Conservation (phyloP, 1,140 invertebrate genomes). For the Drosophila fuyamai region DNA sequence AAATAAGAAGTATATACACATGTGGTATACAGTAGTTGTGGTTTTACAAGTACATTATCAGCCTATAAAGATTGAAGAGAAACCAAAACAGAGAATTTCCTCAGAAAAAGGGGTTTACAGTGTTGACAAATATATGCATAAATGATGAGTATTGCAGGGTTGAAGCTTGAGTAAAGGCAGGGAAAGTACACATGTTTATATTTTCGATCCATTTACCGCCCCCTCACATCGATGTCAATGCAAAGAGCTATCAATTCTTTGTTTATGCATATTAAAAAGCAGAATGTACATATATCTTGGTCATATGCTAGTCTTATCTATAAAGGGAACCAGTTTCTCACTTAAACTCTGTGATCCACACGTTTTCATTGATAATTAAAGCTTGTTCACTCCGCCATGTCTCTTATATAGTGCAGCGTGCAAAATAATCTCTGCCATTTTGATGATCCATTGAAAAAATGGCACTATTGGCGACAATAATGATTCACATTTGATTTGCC, state of each 20-base stretch:
- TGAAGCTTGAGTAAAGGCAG: too few species aligned
- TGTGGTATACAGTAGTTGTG: neutral
- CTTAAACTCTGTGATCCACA: constrained; percentile 1
- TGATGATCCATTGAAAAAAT: constrained; percentile 33
- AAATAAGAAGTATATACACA: neutral
- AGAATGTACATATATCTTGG: constrained; percentile 8
- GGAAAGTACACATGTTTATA: constrained; percentile 10
- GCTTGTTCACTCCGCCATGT: constrained; percentile 17
- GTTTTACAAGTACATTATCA: too few species aligned
- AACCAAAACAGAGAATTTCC: constrained; percentile 1
- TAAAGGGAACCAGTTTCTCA: constrained; percentile 8
- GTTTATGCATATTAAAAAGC: neutral
- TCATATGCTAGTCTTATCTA: constrained; percentile 16
- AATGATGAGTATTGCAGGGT: neutral
- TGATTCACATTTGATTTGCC: constrained; percentile 17
- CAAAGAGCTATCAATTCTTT: neutral
- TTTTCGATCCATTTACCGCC: neutral
- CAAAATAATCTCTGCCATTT: constrained; percentile 62
- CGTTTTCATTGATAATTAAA: constrained; percentile 37
- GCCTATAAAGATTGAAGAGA: neutral
- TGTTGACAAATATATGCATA: neutral
- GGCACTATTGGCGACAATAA: constrained; percentile 9
- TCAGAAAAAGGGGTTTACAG: constrained; percentile 1
- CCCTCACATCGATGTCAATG: neutral
- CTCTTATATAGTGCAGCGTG: constrained; percentile 55